Evolutionary conservation across 2,797 vertebrate genomes (phyloP), one percentile per base, ranked within the genome.

Genomic region (Sebastiscus tertius): DNA sequence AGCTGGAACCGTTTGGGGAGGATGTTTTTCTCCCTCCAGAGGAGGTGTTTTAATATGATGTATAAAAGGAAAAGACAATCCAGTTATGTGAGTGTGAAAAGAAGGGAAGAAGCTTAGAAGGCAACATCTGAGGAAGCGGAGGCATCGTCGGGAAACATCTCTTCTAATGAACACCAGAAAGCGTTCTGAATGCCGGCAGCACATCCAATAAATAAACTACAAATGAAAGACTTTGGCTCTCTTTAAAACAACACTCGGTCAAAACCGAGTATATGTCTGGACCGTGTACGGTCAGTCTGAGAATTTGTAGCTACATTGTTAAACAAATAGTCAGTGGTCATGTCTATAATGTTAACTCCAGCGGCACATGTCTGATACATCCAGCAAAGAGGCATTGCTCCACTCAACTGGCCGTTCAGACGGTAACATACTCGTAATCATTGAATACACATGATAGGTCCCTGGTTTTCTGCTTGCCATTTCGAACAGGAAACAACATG

Each of bases 191-290:
- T 33, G 85, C 86, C 1, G 7, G 64, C 42, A 87, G 59, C 78
- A 67, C 63, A 82, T 78, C 66, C 68, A 83, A 81, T 88, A 90
- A 82, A 91, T 81, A 86, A 83, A 73, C 78, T 84, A 86, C 68
- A 78, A 82, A 85, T 77, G 16, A 82, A 85, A 83, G 59, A 64
- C 33, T 62, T 77, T 71, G 67, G 20, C 33, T 72, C 8, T 26
- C 49, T 62, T 77, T 83, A 59, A 20, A 71, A 64, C 72, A 75
- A 52, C 8, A 52, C 46, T 52, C 18, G 46, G 46, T 52, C 46
- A 52, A 52, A 52, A 52, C 46, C 0, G 46, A n/a, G 46, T 52
- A 52, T 52, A 52, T 52, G 46, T 0, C 46, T 52, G 46, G 18
- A 9, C 8, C 8, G 18, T 49, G 46, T 49, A 49, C 18, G 46